Conservation (phyloP, 2,888 invertebrate genomes). For the Drosophila gaucha region DNA sequence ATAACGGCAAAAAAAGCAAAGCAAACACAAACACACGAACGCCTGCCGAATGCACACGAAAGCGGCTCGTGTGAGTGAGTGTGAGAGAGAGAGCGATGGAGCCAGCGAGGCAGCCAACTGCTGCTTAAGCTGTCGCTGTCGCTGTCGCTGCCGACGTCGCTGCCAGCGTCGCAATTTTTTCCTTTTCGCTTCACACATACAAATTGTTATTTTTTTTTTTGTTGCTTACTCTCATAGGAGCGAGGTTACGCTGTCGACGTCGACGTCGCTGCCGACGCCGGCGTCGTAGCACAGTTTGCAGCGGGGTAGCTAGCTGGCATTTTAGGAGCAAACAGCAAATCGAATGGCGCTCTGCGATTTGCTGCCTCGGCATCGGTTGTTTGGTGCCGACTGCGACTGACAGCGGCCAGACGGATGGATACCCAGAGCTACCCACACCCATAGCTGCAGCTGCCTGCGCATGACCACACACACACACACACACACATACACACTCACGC, state of each 20-base stretch:
- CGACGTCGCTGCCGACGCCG: conserved; percentile 13
- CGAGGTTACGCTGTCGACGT: conserved; percentile 43
- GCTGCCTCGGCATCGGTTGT: conserved; percentile 49
- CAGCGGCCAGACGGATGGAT: conserved; percentile 39
- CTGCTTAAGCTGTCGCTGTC: conserved; percentile 13
- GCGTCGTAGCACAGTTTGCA: conserved; percentile 48
- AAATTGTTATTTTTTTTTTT: conserved; percentile 3
- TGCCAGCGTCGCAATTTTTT: conserved; percentile 9
- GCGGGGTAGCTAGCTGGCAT: conserved; percentile 30
- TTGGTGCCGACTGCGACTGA: conserved; percentile 45
- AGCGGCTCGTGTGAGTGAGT: conserved; percentile 13
- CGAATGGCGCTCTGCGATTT: conserved; percentile 65
- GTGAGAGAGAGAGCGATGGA: conserved; percentile 14
- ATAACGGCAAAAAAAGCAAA: conserved; percentile 22
- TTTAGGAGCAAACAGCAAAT: conserved; percentile 61
- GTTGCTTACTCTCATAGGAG: conserved; percentile 33
- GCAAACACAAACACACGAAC: conserved; percentile 34
- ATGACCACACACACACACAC: conserved; percentile 58
- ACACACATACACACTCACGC: background rate
- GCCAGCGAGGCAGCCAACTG: conserved; percentile 31
- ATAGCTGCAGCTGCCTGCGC: conserved; percentile 64
- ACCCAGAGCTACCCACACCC: conserved; percentile 25
- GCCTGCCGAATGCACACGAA: conserved; percentile 41
- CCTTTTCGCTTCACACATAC: conserved; percentile 1
- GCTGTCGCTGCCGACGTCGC: conserved; percentile 8